Base-by-base conservation (phyloP, 1,140 invertebrate genomes). In the Cardiocondyla obscurior region DNA sequence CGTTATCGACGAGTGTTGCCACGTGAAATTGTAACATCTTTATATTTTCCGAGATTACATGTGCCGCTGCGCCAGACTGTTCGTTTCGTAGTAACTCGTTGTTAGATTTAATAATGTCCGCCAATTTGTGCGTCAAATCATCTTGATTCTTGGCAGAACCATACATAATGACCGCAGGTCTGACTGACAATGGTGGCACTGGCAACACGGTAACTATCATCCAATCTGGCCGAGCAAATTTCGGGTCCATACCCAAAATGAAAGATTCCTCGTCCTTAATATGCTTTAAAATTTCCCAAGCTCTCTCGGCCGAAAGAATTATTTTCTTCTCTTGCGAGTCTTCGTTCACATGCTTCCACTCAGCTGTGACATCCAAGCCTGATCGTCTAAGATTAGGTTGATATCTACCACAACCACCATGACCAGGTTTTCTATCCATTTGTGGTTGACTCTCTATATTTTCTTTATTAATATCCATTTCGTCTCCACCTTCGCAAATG, bases 1-100 rank as follows among this genome's bases (percentile, higher is more conserved):
- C 99, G 94, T 99, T 99, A 91, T 99, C 99, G 0, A 99, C 97
- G 57, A 99, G 95, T 0, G 99, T 99, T 0, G 99, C 98, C 3
- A 99, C 99, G 93, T 99, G 99, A 91, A 99, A 99, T 92, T 99
- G 99, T 58, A 99, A 93, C 97, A 99, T 98, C 93, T 99, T 99
- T 16, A 99, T 98, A 92, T 99, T 99, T 93, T 99, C 99, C 12
- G 96, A 95, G 33, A 99, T 97, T 7, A 99, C 98, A 92, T 99
- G 99, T 25, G 99, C 97, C 0, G 99, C 99, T 28, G 98, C 98
- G 42, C 99, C 99, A 62, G 97, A 96, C 88, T 98, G 96, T 94
- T 99, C 99, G 94, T 99, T 99, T 81, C 98, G 96, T 70, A 97
- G 95, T 28, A 99, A 93, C 93, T 99, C 99, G 94, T 99, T 99